phyloP scores from a whole-genome alignment of 2,113 vertebrate species.

The Ophthalmolycus amberensis region DNA sequence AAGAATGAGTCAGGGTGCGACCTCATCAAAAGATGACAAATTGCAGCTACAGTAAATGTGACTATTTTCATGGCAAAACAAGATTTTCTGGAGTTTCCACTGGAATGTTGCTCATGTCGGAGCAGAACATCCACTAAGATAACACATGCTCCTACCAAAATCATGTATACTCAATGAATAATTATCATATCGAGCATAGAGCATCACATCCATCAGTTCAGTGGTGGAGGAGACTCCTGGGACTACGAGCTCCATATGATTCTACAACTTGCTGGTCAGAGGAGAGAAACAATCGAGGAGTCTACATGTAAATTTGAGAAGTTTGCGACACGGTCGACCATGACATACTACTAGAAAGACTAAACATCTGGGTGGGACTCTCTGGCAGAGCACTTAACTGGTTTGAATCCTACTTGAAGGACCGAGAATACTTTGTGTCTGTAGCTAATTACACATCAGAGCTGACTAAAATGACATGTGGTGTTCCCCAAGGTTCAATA shows the following conservation, averaged over 20 bases:
- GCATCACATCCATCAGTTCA: not conserved
- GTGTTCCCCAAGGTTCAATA: no score
- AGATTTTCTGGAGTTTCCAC: constrained; percentile 27
- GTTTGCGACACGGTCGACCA: no score
- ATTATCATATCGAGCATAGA: not conserved
- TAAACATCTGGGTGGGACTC: no score
- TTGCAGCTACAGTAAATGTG: constrained; percentile 36
- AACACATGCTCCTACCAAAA: not conserved
- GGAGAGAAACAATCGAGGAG: not conserved
- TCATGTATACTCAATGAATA: not conserved
- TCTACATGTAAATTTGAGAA: not conserved
- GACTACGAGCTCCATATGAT: not conserved
- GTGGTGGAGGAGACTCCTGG: not conserved
- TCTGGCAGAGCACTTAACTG: no score
- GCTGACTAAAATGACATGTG: no score
- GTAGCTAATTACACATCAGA: no score
- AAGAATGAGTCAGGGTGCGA: constrained; percentile 60
- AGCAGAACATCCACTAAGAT: not conserved
- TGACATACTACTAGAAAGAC: no score
- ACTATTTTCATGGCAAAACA: constrained; percentile 41
- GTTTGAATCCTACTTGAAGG: no score
- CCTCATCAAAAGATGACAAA: constrained; percentile 58
- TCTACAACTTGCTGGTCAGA: not conserved
- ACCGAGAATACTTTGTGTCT: no score
- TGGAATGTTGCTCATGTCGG: constrained; percentile 1